Percentiles rank a stretch among this genome's conserved stretches.
Evolutionary conservation across 1,140 invertebrate species (phyloP).

Genomic region (Piezodorus guildinii): DNA sequence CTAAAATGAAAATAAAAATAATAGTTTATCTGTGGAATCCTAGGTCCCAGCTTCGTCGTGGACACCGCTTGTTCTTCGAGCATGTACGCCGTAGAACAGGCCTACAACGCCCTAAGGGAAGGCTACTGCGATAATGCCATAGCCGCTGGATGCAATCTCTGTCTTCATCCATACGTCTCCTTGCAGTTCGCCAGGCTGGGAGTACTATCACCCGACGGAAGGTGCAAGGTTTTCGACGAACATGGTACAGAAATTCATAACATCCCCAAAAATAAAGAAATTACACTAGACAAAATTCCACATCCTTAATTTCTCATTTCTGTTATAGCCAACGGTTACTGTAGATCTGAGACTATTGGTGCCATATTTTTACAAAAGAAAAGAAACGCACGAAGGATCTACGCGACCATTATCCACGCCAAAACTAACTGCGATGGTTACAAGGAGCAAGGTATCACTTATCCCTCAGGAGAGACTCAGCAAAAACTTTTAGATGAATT

Average conservation of each 20-base stretch:
- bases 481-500: constrained; percentile 66
- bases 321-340: constrained; percentile 52
- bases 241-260: constrained; percentile 35
- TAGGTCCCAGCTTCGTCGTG: constrained; percentile 65
- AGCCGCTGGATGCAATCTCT: constrained; percentile 71
- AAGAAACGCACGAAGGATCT: constrained; percentile 62
- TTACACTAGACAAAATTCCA: not conserved
- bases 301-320: constrained; percentile 14
- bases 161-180: constrained; percentile 74
- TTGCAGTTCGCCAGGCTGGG: constrained; percentile 63
- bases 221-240: constrained; percentile 82
- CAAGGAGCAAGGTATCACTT: constrained; percentile 82
- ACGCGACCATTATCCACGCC: constrained; percentile 53
- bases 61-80: constrained; percentile 88
- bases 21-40: constrained; percentile 8
- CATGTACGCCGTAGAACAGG: constrained; percentile 70
- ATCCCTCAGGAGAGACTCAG: constrained; percentile 75
- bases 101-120: constrained; percentile 58
- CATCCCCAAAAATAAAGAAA: not conserved
- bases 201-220: constrained; percentile 73
- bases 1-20: not conserved
- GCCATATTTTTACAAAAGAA: constrained; percentile 71
- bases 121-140: constrained; percentile 77
- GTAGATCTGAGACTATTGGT: constrained; percentile 61
- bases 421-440: constrained; percentile 79